phyloP scores from a whole-genome alignment of 2,888 invertebrate genomes.

The Odontothrips loti region DNA sequence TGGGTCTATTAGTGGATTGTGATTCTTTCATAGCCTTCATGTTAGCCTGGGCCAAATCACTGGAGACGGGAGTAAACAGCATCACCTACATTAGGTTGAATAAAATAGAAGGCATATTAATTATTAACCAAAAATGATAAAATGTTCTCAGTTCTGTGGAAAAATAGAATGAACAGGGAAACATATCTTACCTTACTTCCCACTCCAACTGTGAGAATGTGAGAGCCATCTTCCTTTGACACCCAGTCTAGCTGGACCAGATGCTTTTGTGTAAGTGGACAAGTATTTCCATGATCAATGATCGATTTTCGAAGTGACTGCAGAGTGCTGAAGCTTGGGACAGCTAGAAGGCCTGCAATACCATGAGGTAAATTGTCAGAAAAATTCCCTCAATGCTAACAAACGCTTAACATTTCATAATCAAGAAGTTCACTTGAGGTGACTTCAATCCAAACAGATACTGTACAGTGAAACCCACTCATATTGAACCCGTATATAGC shows the following conservation, averaged over 20 bases:
- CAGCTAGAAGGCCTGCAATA: constrained; percentile 64
- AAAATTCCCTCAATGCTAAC: too few species aligned
- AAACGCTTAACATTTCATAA: too few species aligned
- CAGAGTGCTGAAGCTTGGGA: constrained; percentile 85
- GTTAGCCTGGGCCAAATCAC: constrained; percentile 91
- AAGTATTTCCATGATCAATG: constrained; percentile 87
- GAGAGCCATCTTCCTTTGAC: constrained; percentile 97
- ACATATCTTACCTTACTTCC: constrained; percentile 65
- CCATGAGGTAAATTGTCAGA: too few species aligned
- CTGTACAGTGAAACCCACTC: too few species aligned
- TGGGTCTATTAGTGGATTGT: constrained; percentile 74
- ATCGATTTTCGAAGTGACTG: constrained; percentile 83
- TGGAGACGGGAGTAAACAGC: constrained; percentile 88
- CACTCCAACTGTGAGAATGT: constrained; percentile 93
- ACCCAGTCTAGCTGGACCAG: constrained; percentile 98
- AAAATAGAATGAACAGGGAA: neutral
- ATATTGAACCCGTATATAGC: too few species aligned
- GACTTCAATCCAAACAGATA: too few species aligned
- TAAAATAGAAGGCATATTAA: constrained; percentile 7
- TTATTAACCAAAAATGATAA: neutral
- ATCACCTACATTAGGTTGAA: constrained; percentile 55
- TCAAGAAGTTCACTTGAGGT: too few species aligned
- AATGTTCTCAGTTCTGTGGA: neutral
- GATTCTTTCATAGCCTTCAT: constrained; percentile 88
- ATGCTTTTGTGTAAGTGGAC: constrained; percentile 85